Evolutionary conservation across 2,113 vertebrate species (phyloP).

Genomic region (Syrrhaptes paradoxus): DNA sequence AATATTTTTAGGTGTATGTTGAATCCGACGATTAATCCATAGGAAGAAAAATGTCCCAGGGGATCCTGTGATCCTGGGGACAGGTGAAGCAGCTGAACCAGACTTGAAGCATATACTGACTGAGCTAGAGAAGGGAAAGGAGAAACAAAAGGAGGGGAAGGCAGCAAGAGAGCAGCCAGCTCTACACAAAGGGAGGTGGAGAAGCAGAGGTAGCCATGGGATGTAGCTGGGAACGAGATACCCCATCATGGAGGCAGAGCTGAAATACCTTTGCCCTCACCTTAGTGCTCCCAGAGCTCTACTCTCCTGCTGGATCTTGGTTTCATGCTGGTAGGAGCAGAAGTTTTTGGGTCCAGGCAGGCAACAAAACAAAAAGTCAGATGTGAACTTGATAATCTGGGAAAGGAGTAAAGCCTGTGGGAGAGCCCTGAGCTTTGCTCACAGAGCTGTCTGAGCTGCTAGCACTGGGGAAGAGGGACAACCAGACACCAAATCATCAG

Average conservation of each 20-base stretch:
- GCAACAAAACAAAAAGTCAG: neutral
- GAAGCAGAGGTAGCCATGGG: neutral
- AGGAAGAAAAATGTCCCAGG: neutral
- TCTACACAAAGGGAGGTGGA: neutral
- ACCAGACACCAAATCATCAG: neutral
- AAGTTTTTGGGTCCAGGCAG: neutral
- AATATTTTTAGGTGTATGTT: neutral
- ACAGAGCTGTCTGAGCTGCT: neutral
- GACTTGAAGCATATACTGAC: neutral
- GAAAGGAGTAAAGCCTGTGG: neutral
- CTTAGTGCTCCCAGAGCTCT: neutral
- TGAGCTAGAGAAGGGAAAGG: neutral
- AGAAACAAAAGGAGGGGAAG: neutral
- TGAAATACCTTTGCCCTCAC: neutral
- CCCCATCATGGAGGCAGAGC: neutral
- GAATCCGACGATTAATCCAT: neutral
- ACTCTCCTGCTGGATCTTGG: neutral
- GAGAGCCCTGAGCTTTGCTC: neutral
- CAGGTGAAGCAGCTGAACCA: neutral
- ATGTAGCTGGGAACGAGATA: neutral
- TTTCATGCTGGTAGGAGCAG: neutral
- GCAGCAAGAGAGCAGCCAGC: neutral
- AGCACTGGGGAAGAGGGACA: neutral
- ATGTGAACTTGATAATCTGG: neutral
- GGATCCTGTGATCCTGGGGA: neutral